phyloP scores from a whole-genome alignment of 2,113 vertebrate species.

The Spilogale gracilis region DNA sequence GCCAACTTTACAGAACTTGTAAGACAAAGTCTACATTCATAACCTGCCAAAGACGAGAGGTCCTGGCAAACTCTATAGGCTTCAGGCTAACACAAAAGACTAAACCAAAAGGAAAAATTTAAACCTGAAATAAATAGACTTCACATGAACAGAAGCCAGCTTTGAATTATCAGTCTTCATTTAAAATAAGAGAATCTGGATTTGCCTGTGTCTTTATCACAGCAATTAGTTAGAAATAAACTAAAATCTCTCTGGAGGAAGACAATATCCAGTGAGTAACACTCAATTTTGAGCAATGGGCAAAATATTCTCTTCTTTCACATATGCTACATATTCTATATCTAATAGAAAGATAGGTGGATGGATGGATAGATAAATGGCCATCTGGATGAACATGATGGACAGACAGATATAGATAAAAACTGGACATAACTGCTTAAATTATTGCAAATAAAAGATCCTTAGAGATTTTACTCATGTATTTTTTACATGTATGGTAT shows the following conservation, averaged over 20 bases:
- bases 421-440: neutral
- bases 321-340: neutral
- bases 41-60: neutral
- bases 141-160: neutral
- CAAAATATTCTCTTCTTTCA: neutral
- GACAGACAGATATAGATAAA: neutral
- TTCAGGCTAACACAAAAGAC: neutral
- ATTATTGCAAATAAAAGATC: neutral
- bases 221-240: neutral
- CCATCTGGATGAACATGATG: neutral
- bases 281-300: neutral
- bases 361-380: neutral
- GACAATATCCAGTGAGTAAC: neutral
- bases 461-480: neutral
- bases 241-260: neutral
- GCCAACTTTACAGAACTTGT: neutral
- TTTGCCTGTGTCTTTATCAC: neutral
- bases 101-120: neutral
- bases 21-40: neutral
- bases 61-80: neutral
- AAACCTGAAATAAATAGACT: neutral
- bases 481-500: neutral
- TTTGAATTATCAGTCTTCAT: neutral
- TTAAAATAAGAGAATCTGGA: neutral
- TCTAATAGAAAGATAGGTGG: neutral